Evolutionary conservation across 2,797 vertebrate genomes (phyloP).

Genomic region (Squalus acanthias): DNA sequence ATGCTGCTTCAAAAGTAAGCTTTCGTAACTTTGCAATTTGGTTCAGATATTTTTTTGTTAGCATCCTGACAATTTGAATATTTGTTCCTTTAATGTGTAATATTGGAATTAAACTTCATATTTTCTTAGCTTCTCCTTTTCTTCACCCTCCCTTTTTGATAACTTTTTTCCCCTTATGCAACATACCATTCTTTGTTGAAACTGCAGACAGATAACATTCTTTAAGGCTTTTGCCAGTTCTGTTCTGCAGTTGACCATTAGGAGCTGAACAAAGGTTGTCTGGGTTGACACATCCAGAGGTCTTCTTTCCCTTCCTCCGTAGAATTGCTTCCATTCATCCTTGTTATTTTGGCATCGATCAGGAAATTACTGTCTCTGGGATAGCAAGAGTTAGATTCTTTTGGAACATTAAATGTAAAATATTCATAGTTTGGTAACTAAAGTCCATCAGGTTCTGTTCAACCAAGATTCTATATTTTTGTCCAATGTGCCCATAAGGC

Average conservation of each 20-base stretch:
- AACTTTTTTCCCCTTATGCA: too few species aligned
- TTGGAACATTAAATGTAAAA: not conserved
- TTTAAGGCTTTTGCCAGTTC: not conserved
- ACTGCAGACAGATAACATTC: not conserved
- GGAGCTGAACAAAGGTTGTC: not conserved
- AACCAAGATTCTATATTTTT: not conserved
- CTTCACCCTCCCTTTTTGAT: too few species aligned
- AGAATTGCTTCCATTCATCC: not conserved
- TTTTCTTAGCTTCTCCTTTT: not conserved
- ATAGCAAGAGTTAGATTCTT: not conserved
- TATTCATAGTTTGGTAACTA: not conserved
- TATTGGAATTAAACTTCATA: not conserved
- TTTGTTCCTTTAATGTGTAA: not conserved
- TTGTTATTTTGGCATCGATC: not conserved
- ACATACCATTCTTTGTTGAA: not conserved
- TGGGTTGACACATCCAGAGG: not conserved
- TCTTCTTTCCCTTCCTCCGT: not conserved
- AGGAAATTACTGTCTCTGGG: not conserved
- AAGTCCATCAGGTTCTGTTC: not conserved
- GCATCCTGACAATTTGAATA: not conserved
- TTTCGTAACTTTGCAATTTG: not conserved
- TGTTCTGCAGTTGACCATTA: not conserved
- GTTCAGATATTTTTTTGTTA: not conserved
- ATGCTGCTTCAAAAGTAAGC: not conserved
- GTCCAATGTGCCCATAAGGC: not conserved